phyloP scores from a whole-genome alignment of 2,113 vertebrate species.

The Pseudonaja textilis region DNA sequence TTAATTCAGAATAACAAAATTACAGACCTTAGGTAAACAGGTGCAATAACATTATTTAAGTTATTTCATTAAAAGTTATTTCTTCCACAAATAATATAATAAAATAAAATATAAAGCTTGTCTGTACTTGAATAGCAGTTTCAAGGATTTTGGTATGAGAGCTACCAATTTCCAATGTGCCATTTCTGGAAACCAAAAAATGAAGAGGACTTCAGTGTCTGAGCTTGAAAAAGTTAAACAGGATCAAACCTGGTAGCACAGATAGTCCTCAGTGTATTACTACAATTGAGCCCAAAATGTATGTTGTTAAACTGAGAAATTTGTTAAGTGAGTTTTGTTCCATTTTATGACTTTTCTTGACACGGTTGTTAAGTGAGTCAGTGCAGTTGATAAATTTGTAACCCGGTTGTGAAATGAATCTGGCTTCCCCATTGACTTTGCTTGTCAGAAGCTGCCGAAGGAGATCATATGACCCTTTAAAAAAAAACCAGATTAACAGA shows the following conservation, averaged over 20 bases:
- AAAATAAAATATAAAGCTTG: background rate
- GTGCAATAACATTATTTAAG: background rate
- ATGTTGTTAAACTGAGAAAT: too few species aligned
- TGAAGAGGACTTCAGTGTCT: background rate
- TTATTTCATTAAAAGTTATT: background rate
- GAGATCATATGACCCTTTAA: too few species aligned
- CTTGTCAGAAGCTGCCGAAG: too few species aligned
- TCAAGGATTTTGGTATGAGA: background rate
- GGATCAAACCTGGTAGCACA: background rate
- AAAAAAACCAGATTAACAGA: too few species aligned
- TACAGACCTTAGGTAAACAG: background rate
- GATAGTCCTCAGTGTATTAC: too few species aligned
- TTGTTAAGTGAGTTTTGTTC: too few species aligned
- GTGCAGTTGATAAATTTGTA: too few species aligned
- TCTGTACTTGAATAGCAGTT: background rate
- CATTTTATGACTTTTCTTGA: too few species aligned
- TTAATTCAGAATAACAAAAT: background rate
- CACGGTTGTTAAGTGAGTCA: too few species aligned
- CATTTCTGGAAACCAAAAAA: background rate
- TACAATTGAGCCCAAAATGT: too few species aligned
- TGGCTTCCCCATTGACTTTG: too few species aligned
- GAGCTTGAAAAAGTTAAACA: background rate
- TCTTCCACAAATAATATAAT: background rate
- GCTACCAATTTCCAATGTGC: background rate
- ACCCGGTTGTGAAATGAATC: too few species aligned